Evolutionary conservation across 2,113 vertebrate genomes (phyloP), one percentile per base, ranked within the genome.

Genomic region (Nansenia antarctica): DNA sequence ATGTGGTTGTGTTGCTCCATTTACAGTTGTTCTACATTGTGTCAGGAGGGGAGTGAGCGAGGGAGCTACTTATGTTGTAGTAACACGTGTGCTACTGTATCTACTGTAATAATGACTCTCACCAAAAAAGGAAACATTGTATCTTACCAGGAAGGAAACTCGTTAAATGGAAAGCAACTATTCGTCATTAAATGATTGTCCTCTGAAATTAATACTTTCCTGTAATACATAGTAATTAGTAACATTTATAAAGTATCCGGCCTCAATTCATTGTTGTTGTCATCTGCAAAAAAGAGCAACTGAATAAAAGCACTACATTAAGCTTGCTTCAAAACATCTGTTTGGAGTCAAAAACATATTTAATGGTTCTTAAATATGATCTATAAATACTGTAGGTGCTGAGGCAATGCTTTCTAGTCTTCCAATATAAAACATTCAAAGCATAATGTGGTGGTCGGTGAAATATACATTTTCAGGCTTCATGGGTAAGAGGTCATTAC

Each of bases 51-150:
- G 29, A 58, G 27, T 6, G 27, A 58, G 29, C 26, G 29, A 58
- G 42, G 42, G n/a, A 58, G 24, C 55, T 15, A 26, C 27, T 29
- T 57, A 5, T 42, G 27, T 57, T 57, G 54, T 26, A 30, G 27
- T n/a, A 57, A 30, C 54, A 31, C 55, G 55, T 58, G 55, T 58
- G 29, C 18, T 53, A 53, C 55, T 58, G 29, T 58, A 58, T 6
- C 2, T 31, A 58, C 55, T 58, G 55, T 32, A 58, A 32, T 27
- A 58, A 31, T 58, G 55, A 3, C 29, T 7, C 15, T 3, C 29
- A 58, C 55, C 30, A 30, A 30, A 27, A 8, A 5, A 15, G 55
- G 27, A 58, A 58, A 58, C 27, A 31, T 58, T 55, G 11, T 15
- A 55, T 14, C 26, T 18, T 47, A n/a, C n/a, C 39, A 42, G 3